Evolutionary conservation across 2,888 invertebrate genomes (phyloP), one percentile per base, ranked within the genome.

Genomic region (Agrotis puta): DNA sequence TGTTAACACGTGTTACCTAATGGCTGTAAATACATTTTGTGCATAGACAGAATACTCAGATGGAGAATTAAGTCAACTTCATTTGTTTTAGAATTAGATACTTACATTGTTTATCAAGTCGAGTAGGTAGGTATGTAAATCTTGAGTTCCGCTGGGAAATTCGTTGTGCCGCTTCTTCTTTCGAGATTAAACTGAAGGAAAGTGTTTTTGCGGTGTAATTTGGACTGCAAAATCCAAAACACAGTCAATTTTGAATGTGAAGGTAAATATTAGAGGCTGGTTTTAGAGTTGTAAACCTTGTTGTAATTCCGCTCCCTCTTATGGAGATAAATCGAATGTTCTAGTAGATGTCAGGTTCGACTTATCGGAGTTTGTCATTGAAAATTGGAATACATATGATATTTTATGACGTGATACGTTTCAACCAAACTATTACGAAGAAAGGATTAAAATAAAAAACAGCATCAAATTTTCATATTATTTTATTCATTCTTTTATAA

Each of bases 401-500:
- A 3, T 14, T 24, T 20, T 4, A 16, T 4, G 14, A 48, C 27
- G 13, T 13, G 18, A 24, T 24, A n/a, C 11, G n/a, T 9, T 33
- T 33, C 33, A 33, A 33, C 2, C 33, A 39, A 39, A 11, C 39
- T 22, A 63, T 9, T 18, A 57, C 9, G 24, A 0, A 11, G 18
- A 56, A 47, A 24, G 39, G 20, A 24, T 20, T 4, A 3, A 47
- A 70, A 83, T 71, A 64, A 92, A 92, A 91, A 90, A 78, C 89
- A 88, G 88, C 84, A 77, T 81, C 84, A 91, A 11, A 93, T 94
- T 92, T 93, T 91, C 85, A 92, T 90, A 92, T 85, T 79, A 83
- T 94, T 93, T 96, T 95, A 95, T 95, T 96, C 91, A 93, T 95
- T 94, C 93, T 96, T 96, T 96, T 95, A 95, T 96, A 93, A 91